phyloP scores from a whole-genome alignment of 1,140 invertebrate species.

The Drosophila pallidifrons region DNA sequence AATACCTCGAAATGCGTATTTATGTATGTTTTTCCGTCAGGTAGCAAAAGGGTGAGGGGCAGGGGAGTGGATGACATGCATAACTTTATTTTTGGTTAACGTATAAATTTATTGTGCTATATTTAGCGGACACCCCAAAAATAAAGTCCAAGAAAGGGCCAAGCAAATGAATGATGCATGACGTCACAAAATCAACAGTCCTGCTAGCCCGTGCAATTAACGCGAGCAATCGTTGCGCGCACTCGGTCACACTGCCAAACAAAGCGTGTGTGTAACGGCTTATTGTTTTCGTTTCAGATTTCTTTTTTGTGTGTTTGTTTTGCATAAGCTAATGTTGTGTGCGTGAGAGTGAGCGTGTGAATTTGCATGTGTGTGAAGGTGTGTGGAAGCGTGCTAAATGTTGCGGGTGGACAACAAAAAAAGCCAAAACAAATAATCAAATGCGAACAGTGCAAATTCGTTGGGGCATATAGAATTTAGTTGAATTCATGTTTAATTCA shows the following conservation, averaged over 20 bases:
- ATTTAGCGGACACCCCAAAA: conserved; percentile 7
- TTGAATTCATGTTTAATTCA: neutral
- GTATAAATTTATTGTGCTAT: conserved; percentile 5
- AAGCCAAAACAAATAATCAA: neutral
- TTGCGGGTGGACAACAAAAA: conserved; percentile 2
- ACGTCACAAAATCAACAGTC: conserved; percentile 28
- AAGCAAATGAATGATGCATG: conserved; percentile 3
- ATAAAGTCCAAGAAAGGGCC: conserved; percentile 10
- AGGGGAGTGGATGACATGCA: neutral
- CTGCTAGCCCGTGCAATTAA: conserved; percentile 28
- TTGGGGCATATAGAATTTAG: neutral
- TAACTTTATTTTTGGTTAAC: conserved; percentile 1
- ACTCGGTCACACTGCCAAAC: conserved; percentile 8
- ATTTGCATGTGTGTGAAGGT: conserved; percentile 24
- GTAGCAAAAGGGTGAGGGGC: neutral
- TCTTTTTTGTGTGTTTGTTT: conserved; percentile 13
- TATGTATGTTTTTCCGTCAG: neutral
- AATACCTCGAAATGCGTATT: conserved; percentile 20
- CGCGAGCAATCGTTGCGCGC: neutral
- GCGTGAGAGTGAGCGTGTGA: conserved; percentile 28
- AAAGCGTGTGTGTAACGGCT: neutral
- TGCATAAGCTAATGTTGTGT: conserved; percentile 24
- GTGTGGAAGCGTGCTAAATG: neutral
- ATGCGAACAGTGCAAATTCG: neutral
- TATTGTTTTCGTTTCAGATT: neutral